A percentile compares a stretch with the other conserved stretches of the same genome.
Evolutionary conservation across 2,888 invertebrate genomes (phyloP).

Genomic region (Galerucella pusilla): DNA sequence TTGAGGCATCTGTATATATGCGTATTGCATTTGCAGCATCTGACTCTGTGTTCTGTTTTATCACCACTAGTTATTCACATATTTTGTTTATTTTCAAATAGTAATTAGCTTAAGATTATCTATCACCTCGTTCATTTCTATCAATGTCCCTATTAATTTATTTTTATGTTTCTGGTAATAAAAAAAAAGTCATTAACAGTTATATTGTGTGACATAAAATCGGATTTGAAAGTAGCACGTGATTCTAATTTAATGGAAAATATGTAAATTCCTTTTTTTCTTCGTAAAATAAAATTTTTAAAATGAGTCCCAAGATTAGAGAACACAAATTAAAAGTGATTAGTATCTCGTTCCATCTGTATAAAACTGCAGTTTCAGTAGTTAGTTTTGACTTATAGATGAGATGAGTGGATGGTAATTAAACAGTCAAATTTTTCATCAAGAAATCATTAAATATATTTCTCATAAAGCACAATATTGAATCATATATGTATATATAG

Average conservation of each 20-base stretch:
- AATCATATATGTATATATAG: too few species aligned
- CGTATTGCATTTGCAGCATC: too few species aligned
- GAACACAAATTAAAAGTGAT: not conserved
- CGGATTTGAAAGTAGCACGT: slow-evolving; percentile 11
- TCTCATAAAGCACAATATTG: too few species aligned
- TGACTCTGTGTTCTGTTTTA: too few species aligned
- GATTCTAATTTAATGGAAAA: slow-evolving; percentile 13
- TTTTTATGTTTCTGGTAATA: slow-evolving; percentile 3
- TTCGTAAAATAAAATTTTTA: not conserved
- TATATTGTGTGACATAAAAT: not conserved
- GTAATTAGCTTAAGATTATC: not conserved
- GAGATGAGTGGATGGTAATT: not conserved
- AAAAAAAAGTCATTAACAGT: slow-evolving; percentile 6
- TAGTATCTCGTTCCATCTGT: not conserved
- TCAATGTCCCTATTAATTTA: not conserved
- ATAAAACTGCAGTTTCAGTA: not conserved
- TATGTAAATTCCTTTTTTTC: slow-evolving; percentile 6
- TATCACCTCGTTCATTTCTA: not conserved
- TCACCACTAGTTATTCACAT: too few species aligned
- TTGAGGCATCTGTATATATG: too few species aligned
- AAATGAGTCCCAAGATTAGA: not conserved
- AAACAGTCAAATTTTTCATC: too few species aligned
- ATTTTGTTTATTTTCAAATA: too few species aligned
- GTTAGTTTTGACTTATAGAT: not conserved
- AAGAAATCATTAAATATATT: too few species aligned